These are phyloP conservation scores for Lymantria monacha DNA, from an alignment of 2,888 invertebrate genomes.

Conservation along the genomic window DNA sequence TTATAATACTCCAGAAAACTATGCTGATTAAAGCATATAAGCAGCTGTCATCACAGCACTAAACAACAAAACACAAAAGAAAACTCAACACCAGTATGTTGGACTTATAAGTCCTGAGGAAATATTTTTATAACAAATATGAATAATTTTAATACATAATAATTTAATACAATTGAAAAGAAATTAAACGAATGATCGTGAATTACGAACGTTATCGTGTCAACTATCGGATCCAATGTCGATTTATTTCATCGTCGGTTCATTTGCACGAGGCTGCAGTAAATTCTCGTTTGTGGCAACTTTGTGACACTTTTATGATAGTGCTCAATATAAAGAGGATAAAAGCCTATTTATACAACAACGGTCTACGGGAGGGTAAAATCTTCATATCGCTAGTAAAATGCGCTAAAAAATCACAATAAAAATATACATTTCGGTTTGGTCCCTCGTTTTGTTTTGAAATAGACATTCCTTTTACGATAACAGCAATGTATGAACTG, in stretches of 20 bases:
- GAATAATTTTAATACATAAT: constrained; percentile 2
- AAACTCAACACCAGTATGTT: no score
- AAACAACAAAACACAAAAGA: no score
- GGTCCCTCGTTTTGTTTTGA: constrained; percentile 4
- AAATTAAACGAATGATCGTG: constrained; percentile 45
- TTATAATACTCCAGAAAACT: no score
- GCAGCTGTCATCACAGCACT: no score
- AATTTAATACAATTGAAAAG: constrained; percentile 23
- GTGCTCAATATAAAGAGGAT: constrained; percentile 57
- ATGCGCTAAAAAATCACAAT: constrained; percentile 26
- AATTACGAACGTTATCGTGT: constrained; percentile 64
- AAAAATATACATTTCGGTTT: constrained; percentile 12
- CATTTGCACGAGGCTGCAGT: constrained; percentile 72
- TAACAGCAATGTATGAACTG: constrained; percentile 1
- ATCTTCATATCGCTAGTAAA: constrained; percentile 33
- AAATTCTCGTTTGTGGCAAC: constrained; percentile 75
- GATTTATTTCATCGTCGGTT: constrained; percentile 67
- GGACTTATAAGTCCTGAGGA: no score
- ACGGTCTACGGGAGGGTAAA: constrained; percentile 27
- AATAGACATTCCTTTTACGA: constrained; percentile 4
- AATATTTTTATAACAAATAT: no score
- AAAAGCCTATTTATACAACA: constrained; percentile 54
- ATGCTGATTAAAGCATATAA: no score
- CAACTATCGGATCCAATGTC: constrained; percentile 55
- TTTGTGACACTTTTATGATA: constrained; percentile 78